Base-by-base conservation (phyloP, 2,797 vertebrate species). In the Myotis findleyi region DNA sequence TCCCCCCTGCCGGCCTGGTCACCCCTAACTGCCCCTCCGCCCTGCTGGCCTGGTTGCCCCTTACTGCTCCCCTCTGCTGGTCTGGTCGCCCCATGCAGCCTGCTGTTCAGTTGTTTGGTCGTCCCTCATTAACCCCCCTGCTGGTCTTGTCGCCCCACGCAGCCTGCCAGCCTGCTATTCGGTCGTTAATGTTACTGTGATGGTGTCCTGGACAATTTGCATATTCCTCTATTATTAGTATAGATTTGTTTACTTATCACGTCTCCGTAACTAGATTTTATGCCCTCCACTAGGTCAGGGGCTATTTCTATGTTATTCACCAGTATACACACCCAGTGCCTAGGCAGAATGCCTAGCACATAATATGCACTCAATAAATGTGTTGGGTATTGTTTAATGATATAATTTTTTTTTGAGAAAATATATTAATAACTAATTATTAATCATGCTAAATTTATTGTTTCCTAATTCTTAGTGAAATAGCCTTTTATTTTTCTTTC, bases 401-500 rank as follows among this genome's bases (percentile, higher is more conserved):
- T 73, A 38, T 53, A 72, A 57, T 93, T 94, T 94, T 89, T 49
- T 92, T 94, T 89, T 89, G 75, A 94, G 49, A 49, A 11, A 79
- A 25, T 64, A 73, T 64, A 71, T 81, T 95, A 93, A 41, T 38
- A 41, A 36, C 6, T 47, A 62, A 55, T 84, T 79, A 77, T 49
- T 84, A 94, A 59, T 47, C 79, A 57, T 71, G 3, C 62, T 57
- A 47, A 82, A 66, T 84, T 23, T 47, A 71, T 71, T 68, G 18
- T 8, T 59, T 89, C 69, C 55, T 76, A 77, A 91, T 96, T 91
- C 38, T 96, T 81, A 87, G 77, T 97, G 49, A 93, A 97, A 96
- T 94, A n/a, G 23, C 16, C 83, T 86, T 96, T 36, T 87, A 23
- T 94, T 95, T 85, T 86, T 97, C 96, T 97, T 98, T 18, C 95